Conservation (phyloP, 2,113 vertebrate genomes). For the Epinephelus fuscoguttatus region DNA sequence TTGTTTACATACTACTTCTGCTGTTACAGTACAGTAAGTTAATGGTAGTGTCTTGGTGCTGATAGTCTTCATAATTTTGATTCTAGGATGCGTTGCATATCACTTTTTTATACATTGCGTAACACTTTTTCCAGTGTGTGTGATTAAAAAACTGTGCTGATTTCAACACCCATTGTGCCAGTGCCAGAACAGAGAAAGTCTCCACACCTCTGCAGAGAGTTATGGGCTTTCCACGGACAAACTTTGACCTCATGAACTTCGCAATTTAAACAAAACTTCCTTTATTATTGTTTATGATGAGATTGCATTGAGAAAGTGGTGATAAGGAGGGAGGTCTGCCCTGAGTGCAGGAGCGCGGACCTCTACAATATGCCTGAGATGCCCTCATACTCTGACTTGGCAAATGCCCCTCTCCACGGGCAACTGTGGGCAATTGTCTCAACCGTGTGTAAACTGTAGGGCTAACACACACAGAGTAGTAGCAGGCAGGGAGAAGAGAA, state of each 20-base stretch:
- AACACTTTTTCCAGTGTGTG: slow-evolving; percentile 19
- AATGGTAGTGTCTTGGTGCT: not conserved
- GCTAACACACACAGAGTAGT: not conserved
- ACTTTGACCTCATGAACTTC: slow-evolving; percentile 58
- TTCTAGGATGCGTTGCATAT: slow-evolving; percentile 12
- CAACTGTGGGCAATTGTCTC: not conserved
- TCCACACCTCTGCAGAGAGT: slow-evolving; percentile 26
- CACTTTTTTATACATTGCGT: slow-evolving; percentile 23
- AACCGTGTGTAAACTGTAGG: not conserved
- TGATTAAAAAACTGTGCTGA: slow-evolving; percentile 34
- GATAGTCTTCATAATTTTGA: slow-evolving; percentile 28
- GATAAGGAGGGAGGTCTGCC: slow-evolving; percentile 61
- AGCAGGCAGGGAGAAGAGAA: slow-evolving; percentile 16
- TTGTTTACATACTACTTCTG: not conserved
- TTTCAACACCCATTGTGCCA: slow-evolving; percentile 49
- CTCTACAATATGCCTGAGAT: slow-evolving; percentile 46
- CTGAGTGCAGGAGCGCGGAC: slow-evolving; percentile 35
- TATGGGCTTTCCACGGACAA: slow-evolving; percentile 40
- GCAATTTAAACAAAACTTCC: slow-evolving; percentile 59
- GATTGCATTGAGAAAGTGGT: slow-evolving; percentile 59
- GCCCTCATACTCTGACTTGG: slow-evolving; percentile 40
- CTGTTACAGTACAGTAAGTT: not conserved
- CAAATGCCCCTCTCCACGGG: slow-evolving; percentile 17
- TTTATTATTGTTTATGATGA: slow-evolving; percentile 78
- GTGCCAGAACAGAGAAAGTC: slow-evolving; percentile 25